Evolutionary conservation across 2,888 invertebrate genomes (phyloP), one percentile per base, ranked within the genome.

Genomic region (Onthophagus sagittarius): DNA sequence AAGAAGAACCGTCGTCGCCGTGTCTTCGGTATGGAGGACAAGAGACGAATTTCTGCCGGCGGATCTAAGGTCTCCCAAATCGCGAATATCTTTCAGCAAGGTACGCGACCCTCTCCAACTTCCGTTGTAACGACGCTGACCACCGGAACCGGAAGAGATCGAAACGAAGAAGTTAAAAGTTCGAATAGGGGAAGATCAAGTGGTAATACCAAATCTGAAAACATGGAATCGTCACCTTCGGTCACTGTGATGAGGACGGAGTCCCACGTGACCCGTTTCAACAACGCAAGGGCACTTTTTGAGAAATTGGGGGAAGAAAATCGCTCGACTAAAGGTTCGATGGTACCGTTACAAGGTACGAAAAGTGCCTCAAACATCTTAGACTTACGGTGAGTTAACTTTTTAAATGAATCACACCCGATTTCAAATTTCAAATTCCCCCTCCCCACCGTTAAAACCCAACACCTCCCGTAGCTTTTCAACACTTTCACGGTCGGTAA

Each of bases 11-110:
- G 23, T 23, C 3, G 23, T 23, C 23, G 53, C 23, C 65, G 69
- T 63, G 65, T 11, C 70, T 69, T 69, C 73, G 78, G 75, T 73
- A 85, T 85, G 85, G 84, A 85, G 73, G 85, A 86, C 70, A 85
- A 85, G 78, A 84, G 83, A 74, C 78, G 77, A 15, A 77, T 80
- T 69, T 81, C 85, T 33, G 75, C 77, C 75, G 83, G 81, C 79
- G 94, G 94, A 85, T 91, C 92, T 80, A 95, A 95, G 88, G 95
- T 95, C 82, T 95, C 95, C 77, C 94, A 95, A 87, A 96, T 96
- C 79, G 95, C 96, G 75, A 95, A 95, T 86, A 93, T 95, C 84
- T 96, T 96, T 86, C 95, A 95, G 77, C 63, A 63, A 13, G 63
- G 63, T n/a, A 3, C 15, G 7, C 78, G 80, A 32, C 79, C 79